These are phyloP conservation scores for Urocitellus parryii DNA, from an alignment of 2,113 vertebrate species.

Conservation along the genomic window DNA sequence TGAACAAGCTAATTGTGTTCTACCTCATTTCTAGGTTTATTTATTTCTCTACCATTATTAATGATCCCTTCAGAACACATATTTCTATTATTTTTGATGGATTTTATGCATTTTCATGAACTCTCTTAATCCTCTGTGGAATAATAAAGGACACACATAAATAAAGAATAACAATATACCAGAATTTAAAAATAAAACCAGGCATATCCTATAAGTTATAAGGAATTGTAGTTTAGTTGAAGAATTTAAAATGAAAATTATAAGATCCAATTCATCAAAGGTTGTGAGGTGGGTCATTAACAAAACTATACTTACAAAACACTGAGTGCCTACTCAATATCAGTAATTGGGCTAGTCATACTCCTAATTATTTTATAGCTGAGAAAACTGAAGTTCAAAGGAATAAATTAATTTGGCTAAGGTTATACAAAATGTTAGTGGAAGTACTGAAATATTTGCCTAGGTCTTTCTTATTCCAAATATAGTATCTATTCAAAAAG, in stretches of 20 bases:
- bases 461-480: neutral
- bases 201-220: neutral
- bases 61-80: neutral
- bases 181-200: neutral
- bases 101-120: neutral
- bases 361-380: neutral
- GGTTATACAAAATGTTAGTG: neutral
- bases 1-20: neutral
- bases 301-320: neutral
- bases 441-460: neutral
- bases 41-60: neutral
- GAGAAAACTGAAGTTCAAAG: neutral
- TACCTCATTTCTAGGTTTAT: neutral
- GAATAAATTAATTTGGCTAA: neutral
- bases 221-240: neutral
- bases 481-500: neutral
- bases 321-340: neutral
- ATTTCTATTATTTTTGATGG: neutral
- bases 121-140: neutral
- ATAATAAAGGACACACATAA: conserved; percentile 24
- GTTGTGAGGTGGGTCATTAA: neutral
- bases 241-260: neutral
- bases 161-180: neutral
- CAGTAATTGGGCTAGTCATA: neutral
- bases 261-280: neutral